Evolutionary conservation across 2,113 vertebrate genomes (phyloP), one percentile per base, ranked within the genome.

Genomic region (Etheostoma cragini): DNA sequence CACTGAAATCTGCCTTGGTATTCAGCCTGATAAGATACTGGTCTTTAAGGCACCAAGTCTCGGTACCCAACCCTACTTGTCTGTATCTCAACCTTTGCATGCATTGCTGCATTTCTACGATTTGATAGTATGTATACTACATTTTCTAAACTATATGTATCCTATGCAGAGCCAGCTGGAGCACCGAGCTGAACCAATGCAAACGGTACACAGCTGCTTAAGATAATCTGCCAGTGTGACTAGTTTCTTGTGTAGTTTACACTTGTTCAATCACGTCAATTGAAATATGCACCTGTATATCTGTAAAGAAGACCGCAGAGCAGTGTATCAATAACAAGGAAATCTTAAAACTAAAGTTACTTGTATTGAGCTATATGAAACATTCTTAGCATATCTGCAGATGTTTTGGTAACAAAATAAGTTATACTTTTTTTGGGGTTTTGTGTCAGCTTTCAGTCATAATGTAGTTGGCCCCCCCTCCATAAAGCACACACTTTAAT

Each of bases 401-500:
- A 35, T 62, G 30, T 52, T 26, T 63, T n/a, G 17, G 38, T 66
- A 13, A 54, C 22, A n/a, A 11, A 30, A 22, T 17, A 22, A n/a
- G 3, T 4, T 54, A 8, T 30, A 30, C 6, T 5, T 56, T 22
- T 14, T n/a, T 42, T 63, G 12, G 21, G 26, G 21, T 35, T 26
- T 2, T 38, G 5, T 49, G 24, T 56, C 24, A 5, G 46, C 45
- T 52, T 17, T 42, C 38, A 75, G 21, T 62, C 5, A 4, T 0
- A 14, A 22, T 13, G 16, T 14, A 13, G 3, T 14, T 21, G 38
- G n/a, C n/a, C n/a, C 47, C 57, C 16, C 21, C 56, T 81, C 24
- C 38, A 63, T 30, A 30, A 73, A 53, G 13, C 19, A 45, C 56
- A 70, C 30, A 33, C 30, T 70, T 64, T 12, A 82, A 19, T 26